Evolutionary conservation across 2,888 invertebrate genomes (phyloP), one percentile per base, ranked within the genome.

Genomic region (Campoplex capitator): DNA sequence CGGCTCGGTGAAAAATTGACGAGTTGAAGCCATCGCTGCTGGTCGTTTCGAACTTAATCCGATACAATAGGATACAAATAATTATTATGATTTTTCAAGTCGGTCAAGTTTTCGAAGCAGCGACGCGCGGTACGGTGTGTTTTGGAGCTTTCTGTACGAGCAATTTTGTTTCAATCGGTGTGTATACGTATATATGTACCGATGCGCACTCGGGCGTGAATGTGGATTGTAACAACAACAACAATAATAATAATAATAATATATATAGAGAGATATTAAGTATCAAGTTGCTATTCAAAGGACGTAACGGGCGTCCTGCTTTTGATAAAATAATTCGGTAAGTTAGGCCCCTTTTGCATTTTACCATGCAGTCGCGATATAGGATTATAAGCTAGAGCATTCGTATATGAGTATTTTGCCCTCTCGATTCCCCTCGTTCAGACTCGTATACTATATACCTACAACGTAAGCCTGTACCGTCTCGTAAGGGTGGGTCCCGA

Each of bases 401-500:
- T 35, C n/a, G 18, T 45, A 11, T 56, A 45, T 70, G 23, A 0
- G 70, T 79, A 51, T 48, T 45, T 79, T 42, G 54, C 18, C 78
- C 68, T 75, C 78, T 70, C 68, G 73, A 77, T 84, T 78, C 86
- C 81, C 77, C 84, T 86, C 84, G 74, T 58, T 32, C 42, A 28
- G 75, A 75, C 75, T 58, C 42, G 42, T 42, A 42, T 9, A 65
- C 62, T 9, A 42, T 9, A 65, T 70, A 48, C n/a, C n/a, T 51
- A 75, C 70, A 82, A 38, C 51, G 83, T 86, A 84, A 85, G 88
- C 84, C 84, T 83, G 23, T 23, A 23, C 80, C 35, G 74, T 80
- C 75, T 83, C 88, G 84, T 76, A 78, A 79, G 87, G 88, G 86
- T 88, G 83, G 90, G 81, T 79, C 78, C 88, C 91, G 91, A 90